These are phyloP conservation scores for Prunella fulvescens DNA, from an alignment of 2,113 vertebrate genomes.

Conservation along the genomic window DNA sequence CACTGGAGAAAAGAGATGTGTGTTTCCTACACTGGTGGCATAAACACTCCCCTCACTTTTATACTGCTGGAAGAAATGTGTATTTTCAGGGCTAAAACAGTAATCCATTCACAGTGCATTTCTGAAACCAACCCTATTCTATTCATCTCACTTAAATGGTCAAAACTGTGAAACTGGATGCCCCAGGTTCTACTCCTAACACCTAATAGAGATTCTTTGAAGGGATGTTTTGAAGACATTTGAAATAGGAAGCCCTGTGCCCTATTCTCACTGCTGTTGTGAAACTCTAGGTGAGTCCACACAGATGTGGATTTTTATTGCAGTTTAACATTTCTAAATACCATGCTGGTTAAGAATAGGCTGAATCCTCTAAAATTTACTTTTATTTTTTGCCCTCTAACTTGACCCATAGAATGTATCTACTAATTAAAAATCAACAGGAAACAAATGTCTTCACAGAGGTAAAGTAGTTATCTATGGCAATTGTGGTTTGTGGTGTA, in stretches of 20 bases:
- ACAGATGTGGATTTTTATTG: constrained; percentile 38
- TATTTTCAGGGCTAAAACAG: constrained; percentile 42
- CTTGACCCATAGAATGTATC: background rate
- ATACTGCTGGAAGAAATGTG: constrained; percentile 5
- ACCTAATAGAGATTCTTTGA: constrained; percentile 57
- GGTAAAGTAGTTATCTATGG: background rate
- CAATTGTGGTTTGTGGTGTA: constrained; percentile 13
- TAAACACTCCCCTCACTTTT: background rate
- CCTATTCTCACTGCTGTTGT: constrained; percentile 35
- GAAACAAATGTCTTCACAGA: constrained; percentile 19
- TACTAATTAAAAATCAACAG: constrained; percentile 7
- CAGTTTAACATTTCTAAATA: constrained; percentile 22
- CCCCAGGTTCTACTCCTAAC: constrained; percentile 37
- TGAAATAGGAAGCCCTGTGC: constrained; percentile 40
- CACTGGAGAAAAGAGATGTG: constrained; percentile 6
- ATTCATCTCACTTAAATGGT: constrained; percentile 24
- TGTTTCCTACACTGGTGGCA: constrained; percentile 34
- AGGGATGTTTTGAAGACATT: constrained; percentile 55
- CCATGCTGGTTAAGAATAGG: background rate
- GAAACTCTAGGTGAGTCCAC: constrained; percentile 2
- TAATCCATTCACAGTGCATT: constrained; percentile 18
- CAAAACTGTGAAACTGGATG: constrained; percentile 56
- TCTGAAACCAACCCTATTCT: constrained; percentile 13
- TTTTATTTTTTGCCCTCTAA: background rate
- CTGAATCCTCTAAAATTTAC: background rate